Conservation (phyloP, 2,797 vertebrate genomes). For the Toxotes lorentzi region DNA sequence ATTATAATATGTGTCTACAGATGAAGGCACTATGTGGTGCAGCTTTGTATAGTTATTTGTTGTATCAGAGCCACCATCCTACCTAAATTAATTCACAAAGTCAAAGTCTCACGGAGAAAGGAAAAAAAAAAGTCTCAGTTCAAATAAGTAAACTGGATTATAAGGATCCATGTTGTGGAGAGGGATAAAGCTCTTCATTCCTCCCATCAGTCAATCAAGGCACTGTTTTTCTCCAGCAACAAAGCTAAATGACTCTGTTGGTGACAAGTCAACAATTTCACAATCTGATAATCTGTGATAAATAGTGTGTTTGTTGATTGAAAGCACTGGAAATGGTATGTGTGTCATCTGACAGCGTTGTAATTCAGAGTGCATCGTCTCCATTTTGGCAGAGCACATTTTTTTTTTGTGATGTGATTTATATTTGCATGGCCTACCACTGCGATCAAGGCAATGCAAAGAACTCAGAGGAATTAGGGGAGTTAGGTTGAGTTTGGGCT, state of each 20-base stretch:
- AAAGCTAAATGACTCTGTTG: slow-evolving; percentile 30
- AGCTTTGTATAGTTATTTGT: not conserved
- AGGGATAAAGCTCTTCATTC: not conserved
- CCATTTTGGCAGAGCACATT: slow-evolving; percentile 27
- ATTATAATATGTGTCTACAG: too few species aligned
- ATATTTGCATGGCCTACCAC: slow-evolving; percentile 38
- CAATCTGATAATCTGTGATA: slow-evolving; percentile 53
- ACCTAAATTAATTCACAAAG: not conserved
- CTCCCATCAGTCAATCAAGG: not conserved
- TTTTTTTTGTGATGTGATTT: slow-evolving; percentile 46
- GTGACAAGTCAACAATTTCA: slow-evolving; percentile 46
- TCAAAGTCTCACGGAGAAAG: not conserved
- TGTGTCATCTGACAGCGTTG: slow-evolving; percentile 10
- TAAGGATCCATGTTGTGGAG: too few species aligned
- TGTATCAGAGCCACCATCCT: not conserved
- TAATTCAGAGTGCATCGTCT: slow-evolving; percentile 28
- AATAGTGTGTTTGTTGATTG: slow-evolving; percentile 28
- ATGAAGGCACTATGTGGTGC: not conserved
- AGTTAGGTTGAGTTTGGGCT: slow-evolving; percentile 34
- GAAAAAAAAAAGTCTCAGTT: not conserved
- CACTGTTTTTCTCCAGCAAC: slow-evolving; percentile 18
- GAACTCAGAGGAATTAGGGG: slow-evolving; percentile 28
- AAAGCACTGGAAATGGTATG: slow-evolving; percentile 2
- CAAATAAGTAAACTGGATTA: not conserved
- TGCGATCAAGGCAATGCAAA: slow-evolving; percentile 58